Evolutionary conservation across 2,797 vertebrate species (phyloP).

Genomic region (Molossus molossus): DNA sequence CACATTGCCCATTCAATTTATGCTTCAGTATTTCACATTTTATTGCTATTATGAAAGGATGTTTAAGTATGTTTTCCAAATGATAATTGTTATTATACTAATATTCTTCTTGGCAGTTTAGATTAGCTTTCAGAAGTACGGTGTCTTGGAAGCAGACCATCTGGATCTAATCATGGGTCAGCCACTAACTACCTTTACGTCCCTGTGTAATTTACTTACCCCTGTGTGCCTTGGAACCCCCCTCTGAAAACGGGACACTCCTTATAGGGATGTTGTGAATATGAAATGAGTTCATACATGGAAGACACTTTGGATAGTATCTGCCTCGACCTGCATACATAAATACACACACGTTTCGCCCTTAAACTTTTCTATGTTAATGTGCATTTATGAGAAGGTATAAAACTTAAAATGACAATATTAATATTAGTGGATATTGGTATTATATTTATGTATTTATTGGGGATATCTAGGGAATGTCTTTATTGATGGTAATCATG

Average conservation of each 20-base stretch:
- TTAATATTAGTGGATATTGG: not conserved
- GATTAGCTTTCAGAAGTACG: slow-evolving; percentile 20
- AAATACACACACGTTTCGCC: not conserved
- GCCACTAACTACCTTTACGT: not conserved
- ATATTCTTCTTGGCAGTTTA: slow-evolving; percentile 59
- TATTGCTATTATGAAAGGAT: slow-evolving; percentile 70
- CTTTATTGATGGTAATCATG: not conserved
- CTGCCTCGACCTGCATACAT: not conserved
- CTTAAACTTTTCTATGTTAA: not conserved
- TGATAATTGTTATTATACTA: slow-evolving; percentile 70
- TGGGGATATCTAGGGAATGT: not conserved
- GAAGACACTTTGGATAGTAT: not conserved
- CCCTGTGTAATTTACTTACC: not conserved
- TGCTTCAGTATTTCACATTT: slow-evolving; percentile 67
- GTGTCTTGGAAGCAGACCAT: slow-evolving; percentile 18
- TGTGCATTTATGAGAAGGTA: not conserved
- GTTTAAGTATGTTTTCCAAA: slow-evolving; percentile 74
- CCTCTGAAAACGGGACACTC: slow-evolving; percentile 10
- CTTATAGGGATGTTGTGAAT: not conserved
- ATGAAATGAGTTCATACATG: not conserved
- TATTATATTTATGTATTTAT: slow-evolving; percentile 1
- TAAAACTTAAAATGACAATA: not conserved
- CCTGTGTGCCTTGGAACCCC: not conserved
- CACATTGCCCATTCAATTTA: slow-evolving; percentile 74
- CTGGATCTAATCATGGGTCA: not conserved